A percentile compares a stretch with the other conserved stretches of the same genome.
These are phyloP conservation scores for Bombus balteatus DNA, from an alignment of 1,140 invertebrate genomes.

Conservation along the genomic window DNA sequence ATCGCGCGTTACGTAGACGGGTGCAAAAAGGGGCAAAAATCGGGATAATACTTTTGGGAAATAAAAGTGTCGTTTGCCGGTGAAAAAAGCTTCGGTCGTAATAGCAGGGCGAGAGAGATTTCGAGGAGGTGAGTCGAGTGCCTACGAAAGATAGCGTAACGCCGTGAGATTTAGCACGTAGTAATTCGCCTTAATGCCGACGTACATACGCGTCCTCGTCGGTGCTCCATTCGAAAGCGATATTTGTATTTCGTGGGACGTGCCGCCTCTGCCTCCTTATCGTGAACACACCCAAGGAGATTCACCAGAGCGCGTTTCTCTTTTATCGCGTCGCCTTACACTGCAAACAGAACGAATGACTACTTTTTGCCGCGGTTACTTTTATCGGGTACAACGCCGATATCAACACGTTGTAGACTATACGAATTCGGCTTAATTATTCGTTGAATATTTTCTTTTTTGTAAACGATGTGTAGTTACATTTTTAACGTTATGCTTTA, in stretches of 20 bases:
- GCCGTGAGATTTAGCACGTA: constrained; percentile 60
- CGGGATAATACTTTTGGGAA: constrained; percentile 56
- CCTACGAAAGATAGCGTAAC: constrained; percentile 50
- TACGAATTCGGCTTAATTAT: background rate
- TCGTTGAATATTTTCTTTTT: background rate
- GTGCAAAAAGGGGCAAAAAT: constrained; percentile 35
- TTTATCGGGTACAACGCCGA: background rate
- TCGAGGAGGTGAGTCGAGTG: constrained; percentile 39
- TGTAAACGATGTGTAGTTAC: background rate
- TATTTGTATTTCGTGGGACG: constrained; percentile 42
- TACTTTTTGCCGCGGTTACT: background rate
- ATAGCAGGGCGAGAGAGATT: constrained; percentile 46
- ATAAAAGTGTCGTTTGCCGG: constrained; percentile 64
- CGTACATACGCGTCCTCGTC: constrained; percentile 34
- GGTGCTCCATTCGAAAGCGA: constrained; percentile 43
- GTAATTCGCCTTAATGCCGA: constrained; percentile 61
- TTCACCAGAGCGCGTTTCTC: constrained; percentile 13
- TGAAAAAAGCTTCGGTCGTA: constrained; percentile 32
- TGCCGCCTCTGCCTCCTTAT: constrained; percentile 30
- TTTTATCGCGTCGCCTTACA: constrained; percentile 31
- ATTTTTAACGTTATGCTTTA: background rate
- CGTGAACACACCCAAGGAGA: constrained; percentile 28
- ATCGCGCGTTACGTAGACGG: background rate
- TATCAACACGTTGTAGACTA: background rate
- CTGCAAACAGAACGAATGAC: constrained; percentile 2